phyloP scores from a whole-genome alignment of 2,888 invertebrate genomes.

The Drosophila nigricruria region DNA sequence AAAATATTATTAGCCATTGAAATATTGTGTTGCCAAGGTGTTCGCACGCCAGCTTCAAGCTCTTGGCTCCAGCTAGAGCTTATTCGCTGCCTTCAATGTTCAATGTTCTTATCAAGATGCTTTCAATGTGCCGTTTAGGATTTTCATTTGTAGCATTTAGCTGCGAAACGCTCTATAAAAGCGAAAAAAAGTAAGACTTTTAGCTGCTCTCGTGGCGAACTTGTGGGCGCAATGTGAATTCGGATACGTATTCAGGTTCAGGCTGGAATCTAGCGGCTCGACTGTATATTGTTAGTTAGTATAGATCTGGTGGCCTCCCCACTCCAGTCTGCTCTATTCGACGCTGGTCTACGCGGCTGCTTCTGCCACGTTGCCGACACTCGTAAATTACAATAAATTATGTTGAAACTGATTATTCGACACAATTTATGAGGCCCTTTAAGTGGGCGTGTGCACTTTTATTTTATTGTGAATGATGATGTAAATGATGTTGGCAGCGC shows the following conservation, averaged over 20 bases:
- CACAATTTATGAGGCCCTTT: constrained; percentile 80
- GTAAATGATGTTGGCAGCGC: constrained; percentile 77
- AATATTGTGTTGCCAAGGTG: constrained; percentile 74
- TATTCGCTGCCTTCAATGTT: constrained; percentile 46
- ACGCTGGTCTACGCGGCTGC: constrained; percentile 28
- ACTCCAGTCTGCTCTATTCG: constrained; percentile 18
- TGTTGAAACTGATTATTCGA: constrained; percentile 80
- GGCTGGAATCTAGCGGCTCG: constrained; percentile 45
- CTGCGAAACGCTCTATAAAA: constrained; percentile 67
- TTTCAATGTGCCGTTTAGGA: constrained; percentile 81
- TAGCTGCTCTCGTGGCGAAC: constrained; percentile 35
- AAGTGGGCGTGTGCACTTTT: constrained; percentile 82
- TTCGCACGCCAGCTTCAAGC: constrained; percentile 70
- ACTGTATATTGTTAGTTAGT: constrained; percentile 48
- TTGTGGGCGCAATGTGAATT: constrained; percentile 70
- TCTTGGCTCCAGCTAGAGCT: constrained; percentile 30
- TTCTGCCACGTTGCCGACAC: constrained; percentile 71
- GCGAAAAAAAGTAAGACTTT: constrained; percentile 24
- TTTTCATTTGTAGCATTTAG: constrained; percentile 81
- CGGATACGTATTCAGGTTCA: constrained; percentile 41
- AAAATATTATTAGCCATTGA: constrained; percentile 73
- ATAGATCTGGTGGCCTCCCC: constrained; percentile 38
- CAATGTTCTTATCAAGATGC: constrained; percentile 74
- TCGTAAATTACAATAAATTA: constrained; percentile 82
- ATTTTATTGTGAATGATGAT: constrained; percentile 82